Evolutionary conservation across 2,888 invertebrate species (phyloP).

Genomic region (Drosophila seclusa): DNA sequence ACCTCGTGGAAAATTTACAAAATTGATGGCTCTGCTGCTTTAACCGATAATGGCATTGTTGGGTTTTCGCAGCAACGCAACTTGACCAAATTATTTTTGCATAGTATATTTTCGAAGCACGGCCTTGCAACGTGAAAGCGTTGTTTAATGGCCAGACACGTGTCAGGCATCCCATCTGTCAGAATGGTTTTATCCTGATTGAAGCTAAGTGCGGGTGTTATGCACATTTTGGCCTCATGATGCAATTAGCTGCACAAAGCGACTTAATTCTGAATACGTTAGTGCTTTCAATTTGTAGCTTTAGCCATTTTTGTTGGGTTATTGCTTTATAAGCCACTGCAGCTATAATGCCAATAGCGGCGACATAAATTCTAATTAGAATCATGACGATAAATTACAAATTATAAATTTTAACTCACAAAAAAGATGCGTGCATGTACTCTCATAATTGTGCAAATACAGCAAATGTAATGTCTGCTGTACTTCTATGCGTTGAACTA

Average conservation of each 20-base stretch:
- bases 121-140: conserved; percentile 45
- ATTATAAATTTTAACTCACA: background rate
- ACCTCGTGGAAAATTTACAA: conserved; percentile 42
- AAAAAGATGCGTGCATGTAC: background rate
- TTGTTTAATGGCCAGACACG: conserved; percentile 48
- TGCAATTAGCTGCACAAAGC: conserved; percentile 44
- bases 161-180: conserved; percentile 15
- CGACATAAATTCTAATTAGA: background rate
- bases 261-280: conserved; percentile 15
- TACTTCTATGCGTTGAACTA: background rate
- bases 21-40: conserved; percentile 35
- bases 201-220: conserved; percentile 12
- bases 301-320: background rate
- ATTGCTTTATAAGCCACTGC: background rate
- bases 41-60: conserved; percentile 35
- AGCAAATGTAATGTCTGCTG: background rate
- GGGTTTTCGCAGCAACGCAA: conserved; percentile 36
- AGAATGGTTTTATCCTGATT: conserved; percentile 23
- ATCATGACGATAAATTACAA: background rate
- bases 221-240: conserved; percentile 41
- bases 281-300: background rate
- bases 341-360: background rate
- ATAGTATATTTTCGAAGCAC: conserved; percentile 31
- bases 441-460: background rate
- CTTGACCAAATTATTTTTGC: conserved; percentile 65